Conservation (phyloP, 2,888 invertebrate species). For the Epicampocera succincta region DNA sequence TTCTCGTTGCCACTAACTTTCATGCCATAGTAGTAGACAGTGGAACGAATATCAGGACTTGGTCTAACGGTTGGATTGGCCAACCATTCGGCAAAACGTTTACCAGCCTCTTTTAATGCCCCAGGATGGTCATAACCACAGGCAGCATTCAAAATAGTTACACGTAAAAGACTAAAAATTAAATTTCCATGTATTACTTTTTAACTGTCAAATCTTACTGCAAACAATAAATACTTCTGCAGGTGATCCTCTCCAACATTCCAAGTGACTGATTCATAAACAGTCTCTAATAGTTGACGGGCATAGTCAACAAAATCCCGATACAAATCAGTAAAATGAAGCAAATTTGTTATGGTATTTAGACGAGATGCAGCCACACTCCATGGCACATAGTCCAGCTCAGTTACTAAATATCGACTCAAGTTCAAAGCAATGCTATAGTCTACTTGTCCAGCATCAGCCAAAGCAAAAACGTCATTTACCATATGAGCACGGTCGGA, state of each 20-base stretch:
- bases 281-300: conserved; percentile 83
- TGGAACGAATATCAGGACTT: conserved; percentile 85
- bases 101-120: conserved; percentile 84
- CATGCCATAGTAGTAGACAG: conserved; percentile 89
- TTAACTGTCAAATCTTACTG: too few relatives aligned
- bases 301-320: conserved; percentile 84
- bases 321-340: conserved; percentile 84
- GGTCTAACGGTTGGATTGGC: conserved; percentile 81
- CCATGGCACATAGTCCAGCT: conserved; percentile 90
- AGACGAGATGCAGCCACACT: conserved; percentile 84
- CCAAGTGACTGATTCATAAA: conserved; percentile 86
- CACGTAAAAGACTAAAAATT: conserved; percentile 85
- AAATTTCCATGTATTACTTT: not conserved
- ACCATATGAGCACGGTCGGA: conserved; percentile 90
- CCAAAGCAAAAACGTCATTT: conserved; percentile 91
- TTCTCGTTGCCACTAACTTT: conserved; percentile 83
- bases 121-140: conserved; percentile 84
- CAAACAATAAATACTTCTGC: conserved; percentile 76
- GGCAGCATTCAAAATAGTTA: conserved; percentile 85
- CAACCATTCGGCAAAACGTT: conserved; percentile 86
- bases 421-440: conserved; percentile 88
- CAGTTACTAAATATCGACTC: conserved; percentile 86
- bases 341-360: conserved; percentile 82
- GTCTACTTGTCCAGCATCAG: conserved; percentile 86
- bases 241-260: conserved; percentile 82